Base-by-base conservation (phyloP, 2,797 vertebrate species). In the Buphagus erythrorhynchus region DNA sequence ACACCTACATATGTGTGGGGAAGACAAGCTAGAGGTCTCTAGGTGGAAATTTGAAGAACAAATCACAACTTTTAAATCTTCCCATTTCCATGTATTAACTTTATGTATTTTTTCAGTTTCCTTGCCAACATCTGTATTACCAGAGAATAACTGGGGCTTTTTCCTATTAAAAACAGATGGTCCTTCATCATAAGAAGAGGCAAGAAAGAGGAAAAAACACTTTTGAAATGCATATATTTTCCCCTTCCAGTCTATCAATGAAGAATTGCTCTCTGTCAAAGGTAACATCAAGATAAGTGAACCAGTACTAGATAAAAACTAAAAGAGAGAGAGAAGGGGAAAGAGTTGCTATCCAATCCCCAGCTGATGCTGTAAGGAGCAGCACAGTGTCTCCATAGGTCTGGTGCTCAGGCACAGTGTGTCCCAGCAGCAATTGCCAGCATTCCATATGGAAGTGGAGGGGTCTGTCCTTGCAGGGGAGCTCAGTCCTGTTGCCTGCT, bases 131-230 rank as follows among this genome's bases (percentile, higher is more conserved):
- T 45, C 35, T 90, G n/a, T 48, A 24, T 21, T 66, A n/a, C 14
- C 13, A 31, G 52, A 65, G 58, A 68, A 52, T 51, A 77, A 69
- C 6, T 9, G 8, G 7, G 36, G 5, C 11, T 18, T 76, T 75
- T 61, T 57, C 21, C 15, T 71, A 13, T 48, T 71, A 19, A 57
- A 51, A 81, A 20, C 33, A 67, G 26, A 46, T 28, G 13, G 48
- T 58, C 21, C 18, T 61, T 49, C 29, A n/a, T 16, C 1, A 1
- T 61, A 42, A 57, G 4, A 72, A 57, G 25, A 45, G 46, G 25
- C 0, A 5, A 25, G 10, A 82, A 67, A 33, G 26, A 74, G 31
- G 9, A 21, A 46, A 28, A 68, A 36, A 1, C 0, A 0, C 2
- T 11, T 16, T 80, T 73, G 26, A 33, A 78, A 73, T 63, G 55